phyloP scores from a whole-genome alignment of 2,888 invertebrate genomes.

The Eledone cirrhosa region DNA sequence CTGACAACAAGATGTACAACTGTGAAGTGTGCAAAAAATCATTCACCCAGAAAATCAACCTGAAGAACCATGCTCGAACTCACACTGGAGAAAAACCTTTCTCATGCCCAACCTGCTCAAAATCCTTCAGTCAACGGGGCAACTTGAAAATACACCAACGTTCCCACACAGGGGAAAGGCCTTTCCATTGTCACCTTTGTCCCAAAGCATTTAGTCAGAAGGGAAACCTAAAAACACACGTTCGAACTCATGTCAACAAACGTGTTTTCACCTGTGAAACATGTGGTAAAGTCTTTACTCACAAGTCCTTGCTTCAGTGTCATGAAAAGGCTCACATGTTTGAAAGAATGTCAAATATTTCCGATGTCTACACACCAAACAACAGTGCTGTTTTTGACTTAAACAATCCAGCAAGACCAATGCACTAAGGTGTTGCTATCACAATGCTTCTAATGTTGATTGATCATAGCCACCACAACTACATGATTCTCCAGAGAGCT shows the following conservation, averaged over 20 bases:
- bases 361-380: constrained; percentile 20
- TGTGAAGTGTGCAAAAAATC: constrained; percentile 68
- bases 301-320: constrained; percentile 1
- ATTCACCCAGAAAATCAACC: constrained; percentile 58
- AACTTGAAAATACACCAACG: constrained; percentile 15
- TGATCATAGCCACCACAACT: no score
- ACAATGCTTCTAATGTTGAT: no score
- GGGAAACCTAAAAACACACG: constrained; percentile 67
- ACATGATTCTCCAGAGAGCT: no score
- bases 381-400: constrained; percentile 17
- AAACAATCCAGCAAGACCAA: not conserved
- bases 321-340: constrained; percentile 16
- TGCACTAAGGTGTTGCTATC: no score
- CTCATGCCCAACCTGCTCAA: not conserved
- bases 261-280: constrained; percentile 9
- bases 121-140: constrained; percentile 14
- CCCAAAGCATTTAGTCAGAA: constrained; percentile 6
- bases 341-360: constrained; percentile 17
- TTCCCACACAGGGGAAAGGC: constrained; percentile 12
- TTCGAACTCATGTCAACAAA: constrained; percentile 63
- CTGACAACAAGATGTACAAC: constrained; percentile 68
- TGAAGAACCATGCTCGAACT: constrained; percentile 14
- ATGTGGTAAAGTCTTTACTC: constrained; percentile 16
- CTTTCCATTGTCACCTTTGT: constrained; percentile 11
- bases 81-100: not conserved